Percentiles rank a stretch among this genome's conserved stretches.
Conservation (phyloP, 2,113 vertebrate species). For the Paramisgurnus dabryanus region DNA sequence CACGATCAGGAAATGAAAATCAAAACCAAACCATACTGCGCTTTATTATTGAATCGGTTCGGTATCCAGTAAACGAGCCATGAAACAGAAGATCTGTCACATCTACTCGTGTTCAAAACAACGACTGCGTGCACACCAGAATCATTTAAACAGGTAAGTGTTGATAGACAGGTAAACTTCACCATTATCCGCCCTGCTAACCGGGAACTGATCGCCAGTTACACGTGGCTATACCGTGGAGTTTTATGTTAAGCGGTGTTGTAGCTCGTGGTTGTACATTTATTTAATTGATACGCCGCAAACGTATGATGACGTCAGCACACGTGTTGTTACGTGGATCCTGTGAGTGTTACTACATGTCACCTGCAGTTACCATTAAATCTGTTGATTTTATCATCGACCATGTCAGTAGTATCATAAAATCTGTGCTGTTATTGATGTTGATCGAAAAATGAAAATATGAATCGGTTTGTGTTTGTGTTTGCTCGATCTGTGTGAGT, state of each 20-base stretch:
- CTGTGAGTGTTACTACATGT: background rate
- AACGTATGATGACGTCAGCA: background rate
- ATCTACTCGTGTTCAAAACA: background rate
- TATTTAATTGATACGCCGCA: too few species aligned
- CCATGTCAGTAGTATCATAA: too few species aligned
- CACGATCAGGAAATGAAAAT: background rate
- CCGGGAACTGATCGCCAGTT: background rate
- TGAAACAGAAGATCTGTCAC: background rate
- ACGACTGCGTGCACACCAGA: background rate
- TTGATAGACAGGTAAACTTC: constrained; percentile 27
- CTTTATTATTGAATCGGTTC: too few species aligned
- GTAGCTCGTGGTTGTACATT: background rate
- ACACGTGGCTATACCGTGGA: background rate
- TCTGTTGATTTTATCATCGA: too few species aligned
- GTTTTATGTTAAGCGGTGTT: background rate
- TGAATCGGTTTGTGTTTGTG: too few species aligned
- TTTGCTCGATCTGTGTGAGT: too few species aligned
- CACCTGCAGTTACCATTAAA: background rate
- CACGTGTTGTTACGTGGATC: background rate
- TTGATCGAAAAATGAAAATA: too few species aligned
- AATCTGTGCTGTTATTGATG: too few species aligned
- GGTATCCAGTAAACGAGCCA: too few species aligned
- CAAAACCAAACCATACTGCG: background rate
- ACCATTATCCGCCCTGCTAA: constrained; percentile 1
- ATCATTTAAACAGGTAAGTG: constrained; percentile 33